Evolutionary conservation across 2,888 invertebrate genomes (phyloP).

Genomic region (Andrena chrysosceles): DNA sequence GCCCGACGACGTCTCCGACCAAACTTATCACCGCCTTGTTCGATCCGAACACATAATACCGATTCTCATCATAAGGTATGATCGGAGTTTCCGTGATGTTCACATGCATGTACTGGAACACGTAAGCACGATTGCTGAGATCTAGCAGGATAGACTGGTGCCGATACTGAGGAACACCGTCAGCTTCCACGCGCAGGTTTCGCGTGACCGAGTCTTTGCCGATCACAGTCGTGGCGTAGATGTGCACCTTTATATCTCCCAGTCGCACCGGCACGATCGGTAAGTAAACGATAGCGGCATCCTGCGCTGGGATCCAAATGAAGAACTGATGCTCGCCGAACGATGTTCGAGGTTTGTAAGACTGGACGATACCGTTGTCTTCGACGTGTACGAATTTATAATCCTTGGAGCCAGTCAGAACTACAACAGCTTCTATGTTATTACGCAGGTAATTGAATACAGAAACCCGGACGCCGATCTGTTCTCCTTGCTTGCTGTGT

Average conservation of each 20-base stretch:
- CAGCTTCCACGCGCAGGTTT: constrained; percentile 91
- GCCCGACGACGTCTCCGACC: constrained; percentile 96
- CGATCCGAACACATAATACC: constrained; percentile 97
- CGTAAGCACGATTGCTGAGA: constrained; percentile 95
- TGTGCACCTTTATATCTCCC: constrained; percentile 90
- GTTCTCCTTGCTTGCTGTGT: constrained; percentile 94
- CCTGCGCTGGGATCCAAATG: constrained; percentile 92
- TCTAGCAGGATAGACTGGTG: constrained; percentile 97
- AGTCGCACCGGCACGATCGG: constrained; percentile 94
- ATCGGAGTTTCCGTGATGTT: constrained; percentile 97
- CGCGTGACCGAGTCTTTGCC: constrained; percentile 90
- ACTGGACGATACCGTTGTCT: constrained; percentile 92
- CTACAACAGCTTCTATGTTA: constrained; percentile 94
- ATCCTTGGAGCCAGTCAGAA: constrained; percentile 93
- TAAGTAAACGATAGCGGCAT: constrained; percentile 93
- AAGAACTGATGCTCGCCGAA: constrained; percentile 98
- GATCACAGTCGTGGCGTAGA: constrained; percentile 91
- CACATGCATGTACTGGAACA: constrained; percentile 97
- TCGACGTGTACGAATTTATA: constrained; percentile 97
- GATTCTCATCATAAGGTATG: constrained; percentile 95
- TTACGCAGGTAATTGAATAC: constrained; percentile 97
- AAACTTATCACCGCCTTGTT: constrained; percentile 93
- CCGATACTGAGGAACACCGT: constrained; percentile 95
- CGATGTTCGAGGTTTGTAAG: constrained; percentile 96
- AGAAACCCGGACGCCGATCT: constrained; percentile 95